phyloP scores from a whole-genome alignment of 2,888 invertebrate genomes.

The Byasa hedistus region DNA sequence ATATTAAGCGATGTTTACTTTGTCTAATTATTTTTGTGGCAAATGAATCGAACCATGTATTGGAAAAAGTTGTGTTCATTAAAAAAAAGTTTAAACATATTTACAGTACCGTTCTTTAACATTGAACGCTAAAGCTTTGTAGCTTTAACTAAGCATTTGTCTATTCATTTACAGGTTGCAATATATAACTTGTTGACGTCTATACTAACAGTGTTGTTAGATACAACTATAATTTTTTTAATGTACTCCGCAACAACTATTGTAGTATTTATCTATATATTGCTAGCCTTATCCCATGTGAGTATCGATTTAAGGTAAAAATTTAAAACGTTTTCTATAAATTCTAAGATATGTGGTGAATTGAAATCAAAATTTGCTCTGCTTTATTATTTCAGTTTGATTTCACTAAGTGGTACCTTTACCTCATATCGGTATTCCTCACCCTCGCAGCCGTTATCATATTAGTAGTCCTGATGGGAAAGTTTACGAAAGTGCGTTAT shows the following conservation, averaged over 20 bases:
- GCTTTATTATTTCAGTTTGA: conserved; percentile 24
- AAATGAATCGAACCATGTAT: too few relatives aligned
- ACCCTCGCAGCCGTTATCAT: conserved; percentile 1
- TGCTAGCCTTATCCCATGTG: conserved; percentile 18
- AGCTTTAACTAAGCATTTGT: neutral
- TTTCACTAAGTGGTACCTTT: conserved; percentile 25
- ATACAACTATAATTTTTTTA: conserved; percentile 22
- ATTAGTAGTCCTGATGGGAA: conserved; percentile 2
- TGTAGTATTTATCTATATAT: conserved; percentile 21
- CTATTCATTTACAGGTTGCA: neutral
- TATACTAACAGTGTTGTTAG: conserved; percentile 4
- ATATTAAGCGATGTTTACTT: too few relatives aligned
- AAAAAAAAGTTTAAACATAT: too few relatives aligned
- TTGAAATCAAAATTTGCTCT: too few relatives aligned
- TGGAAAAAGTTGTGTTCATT: too few relatives aligned
- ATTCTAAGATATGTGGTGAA: too few relatives aligned
- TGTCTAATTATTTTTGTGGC: too few relatives aligned
- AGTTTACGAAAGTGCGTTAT: conserved; percentile 12
- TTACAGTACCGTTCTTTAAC: too few relatives aligned
- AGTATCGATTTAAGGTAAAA: neutral
- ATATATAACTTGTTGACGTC: conserved; percentile 4
- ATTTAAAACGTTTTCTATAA: too few relatives aligned
- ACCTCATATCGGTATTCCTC: conserved; percentile 18
- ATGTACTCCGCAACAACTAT: conserved; percentile 19
- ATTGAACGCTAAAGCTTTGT: too few relatives aligned